Evolutionary conservation across 1,140 invertebrate genomes (phyloP), one percentile per base, ranked within the genome.

Genomic region (Holotrichia oblita): DNA sequence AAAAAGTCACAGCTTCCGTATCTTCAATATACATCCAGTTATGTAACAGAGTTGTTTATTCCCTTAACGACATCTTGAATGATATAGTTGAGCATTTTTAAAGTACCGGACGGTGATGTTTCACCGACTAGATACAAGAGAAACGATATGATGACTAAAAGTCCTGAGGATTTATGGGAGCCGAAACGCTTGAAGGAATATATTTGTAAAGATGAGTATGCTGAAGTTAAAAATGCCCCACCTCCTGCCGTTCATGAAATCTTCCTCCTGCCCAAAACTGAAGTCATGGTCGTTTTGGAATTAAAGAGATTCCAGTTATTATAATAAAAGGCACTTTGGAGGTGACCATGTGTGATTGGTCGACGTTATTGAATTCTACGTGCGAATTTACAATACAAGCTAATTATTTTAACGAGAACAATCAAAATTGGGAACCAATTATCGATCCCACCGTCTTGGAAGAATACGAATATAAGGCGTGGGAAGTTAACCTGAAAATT

Each of bases 351-450:
- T 88, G 90, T 81, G 91, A 94, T 85, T 94, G 93, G 93, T 91
- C 91, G 0, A 90, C 89, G 59, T 88, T 92, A 77, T 80, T 89
- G 17, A 89, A 89, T 80, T 87, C 88, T 76, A 88, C 85, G 40
- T 88, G 89, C 12, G 89, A 91, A 40, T 44, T 94, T 4, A 90
- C 92, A 44, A 79, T 94, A 2, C 91, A 94, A 84, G 90, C 93
- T 2, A 92, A 92, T 78, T 94, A 92, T 84, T 96, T 92, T 82
- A 95, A 96, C 85, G 91, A 93, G 78, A 90, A 91, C 77, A 84
- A 92, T 12, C 91, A 92, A 80, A 89, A 89, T 20, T 96, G 95
- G 95, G 94, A 96, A 84, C 94, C 95, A 0, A 83, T 96, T 0
- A 87, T 96, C 12, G 95, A 96, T 82, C 93, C 94, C 0, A 90